These are phyloP conservation scores for Microctonus brassicae DNA, from an alignment of 2,888 invertebrate genomes.

Conservation along the genomic window DNA sequence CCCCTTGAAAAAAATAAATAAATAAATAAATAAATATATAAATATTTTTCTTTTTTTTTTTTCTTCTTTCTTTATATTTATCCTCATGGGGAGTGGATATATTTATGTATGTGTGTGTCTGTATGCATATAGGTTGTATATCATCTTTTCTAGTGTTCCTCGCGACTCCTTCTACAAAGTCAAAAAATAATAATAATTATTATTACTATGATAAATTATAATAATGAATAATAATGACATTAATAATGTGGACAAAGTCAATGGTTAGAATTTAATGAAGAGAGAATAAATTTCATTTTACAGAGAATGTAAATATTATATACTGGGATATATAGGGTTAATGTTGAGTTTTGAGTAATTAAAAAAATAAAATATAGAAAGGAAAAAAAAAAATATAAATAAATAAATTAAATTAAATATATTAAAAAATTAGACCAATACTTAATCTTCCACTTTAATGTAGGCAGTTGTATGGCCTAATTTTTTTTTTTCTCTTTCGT, in stretches of 20 bases:
- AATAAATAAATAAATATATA: too few species aligned
- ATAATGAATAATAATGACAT: slow-evolving; percentile 23
- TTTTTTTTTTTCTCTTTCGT: too few species aligned
- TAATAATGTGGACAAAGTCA: slow-evolving; percentile 13
- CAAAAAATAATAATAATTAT: slow-evolving; percentile 39
- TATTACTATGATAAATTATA: not conserved
- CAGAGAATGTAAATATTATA: slow-evolving; percentile 28
- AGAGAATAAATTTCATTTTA: slow-evolving; percentile 26
- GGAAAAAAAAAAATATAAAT: not conserved
- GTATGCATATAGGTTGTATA: not conserved
- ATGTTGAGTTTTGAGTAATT: slow-evolving; percentile 33
- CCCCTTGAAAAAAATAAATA: not conserved
- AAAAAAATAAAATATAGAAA: slow-evolving; percentile 35
- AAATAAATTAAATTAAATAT: too few species aligned
- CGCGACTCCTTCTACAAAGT: slow-evolving; percentile 55
- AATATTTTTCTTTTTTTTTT: too few species aligned
- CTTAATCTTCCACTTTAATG: not conserved
- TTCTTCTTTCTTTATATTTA: slow-evolving; percentile 6
- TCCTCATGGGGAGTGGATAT: not conserved
- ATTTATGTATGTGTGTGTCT: not conserved
- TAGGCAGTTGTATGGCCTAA: slow-evolving; percentile 2
- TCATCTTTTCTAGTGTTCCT: slow-evolving; percentile 47
- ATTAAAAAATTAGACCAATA: slow-evolving; percentile 1
- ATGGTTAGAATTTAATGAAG: not conserved
- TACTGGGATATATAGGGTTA: slow-evolving; percentile 13